Evolutionary conservation across 1,140 invertebrate genomes (phyloP).

Genomic region (Cepaea nemoralis): DNA sequence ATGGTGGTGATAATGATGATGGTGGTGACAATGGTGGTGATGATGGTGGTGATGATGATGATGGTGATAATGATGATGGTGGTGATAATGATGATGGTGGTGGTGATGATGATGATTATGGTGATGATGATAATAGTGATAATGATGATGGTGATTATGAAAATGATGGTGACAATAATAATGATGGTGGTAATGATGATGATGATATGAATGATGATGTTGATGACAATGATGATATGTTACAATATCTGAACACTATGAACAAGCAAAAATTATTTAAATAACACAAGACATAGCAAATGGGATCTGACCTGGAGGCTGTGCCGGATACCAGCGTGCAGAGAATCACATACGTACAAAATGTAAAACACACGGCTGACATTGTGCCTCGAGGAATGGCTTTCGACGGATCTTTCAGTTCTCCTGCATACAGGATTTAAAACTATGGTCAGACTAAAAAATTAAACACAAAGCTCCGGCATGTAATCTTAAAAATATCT

Average conservation of each 20-base stretch:
- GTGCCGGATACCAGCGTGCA: constrained; percentile 89
- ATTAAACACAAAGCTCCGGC: too few species aligned
- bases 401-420: constrained; percentile 90
- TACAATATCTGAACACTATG: background rate
- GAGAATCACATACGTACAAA: constrained; percentile 88
- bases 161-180: too few species aligned
- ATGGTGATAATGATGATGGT: constrained; percentile 12
- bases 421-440: constrained; percentile 76
- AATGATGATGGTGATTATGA: background rate
- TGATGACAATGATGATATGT: too few species aligned
- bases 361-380: constrained; percentile 91
- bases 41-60: constrained; percentile 12
- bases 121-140: too few species aligned
- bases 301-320: constrained; percentile 75
- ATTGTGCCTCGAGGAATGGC: constrained; percentile 95
- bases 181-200: too few species aligned
- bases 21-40: too few species aligned
- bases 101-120: too few species aligned
- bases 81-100: too few species aligned
- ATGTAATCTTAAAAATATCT: too few species aligned
- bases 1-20: background rate
- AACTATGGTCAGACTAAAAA: background rate
- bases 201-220: too few species aligned
- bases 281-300: background rate
- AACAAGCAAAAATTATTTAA: too few species aligned